Evolutionary conservation across 2,113 vertebrate species (phyloP).

Genomic region (Callionymus lyra): DNA sequence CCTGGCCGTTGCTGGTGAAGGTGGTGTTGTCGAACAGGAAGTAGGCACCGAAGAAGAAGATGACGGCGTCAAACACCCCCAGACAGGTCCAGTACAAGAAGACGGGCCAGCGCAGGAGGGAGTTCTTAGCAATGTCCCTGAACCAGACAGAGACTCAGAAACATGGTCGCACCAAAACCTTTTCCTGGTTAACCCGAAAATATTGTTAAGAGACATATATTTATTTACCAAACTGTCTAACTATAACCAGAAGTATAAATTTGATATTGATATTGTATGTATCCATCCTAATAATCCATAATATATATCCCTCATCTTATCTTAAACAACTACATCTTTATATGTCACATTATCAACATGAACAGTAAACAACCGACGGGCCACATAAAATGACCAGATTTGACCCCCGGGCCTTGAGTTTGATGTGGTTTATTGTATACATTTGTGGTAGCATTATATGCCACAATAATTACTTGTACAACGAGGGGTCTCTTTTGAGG

Average conservation of each 20-base stretch:
- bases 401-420: background rate
- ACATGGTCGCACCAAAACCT: background rate
- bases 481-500: conserved; percentile 80
- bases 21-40: conserved; percentile 91
- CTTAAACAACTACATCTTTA: background rate
- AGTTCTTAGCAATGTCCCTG: conserved; percentile 93
- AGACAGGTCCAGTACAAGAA: conserved; percentile 97
- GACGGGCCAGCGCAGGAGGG: conserved; percentile 83
- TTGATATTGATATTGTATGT: no score
- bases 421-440: no score
- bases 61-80: conserved; percentile 85
- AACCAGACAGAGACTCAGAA: background rate
- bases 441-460: no score
- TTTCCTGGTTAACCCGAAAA: no score
- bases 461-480: conserved; percentile 78
- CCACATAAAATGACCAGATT: no score
- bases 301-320: no score
- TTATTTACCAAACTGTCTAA: background rate
- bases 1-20: conserved; percentile 95
- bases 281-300: background rate
- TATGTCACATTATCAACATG: background rate
- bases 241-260: no score
- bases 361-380: background rate
- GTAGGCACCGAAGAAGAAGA: conserved; percentile 99
- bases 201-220: background rate